Percentiles rank a stretch among this genome's conserved stretches.
phyloP scores from a whole-genome alignment of 2,888 invertebrate genomes.

The Drosophila koepferae region DNA sequence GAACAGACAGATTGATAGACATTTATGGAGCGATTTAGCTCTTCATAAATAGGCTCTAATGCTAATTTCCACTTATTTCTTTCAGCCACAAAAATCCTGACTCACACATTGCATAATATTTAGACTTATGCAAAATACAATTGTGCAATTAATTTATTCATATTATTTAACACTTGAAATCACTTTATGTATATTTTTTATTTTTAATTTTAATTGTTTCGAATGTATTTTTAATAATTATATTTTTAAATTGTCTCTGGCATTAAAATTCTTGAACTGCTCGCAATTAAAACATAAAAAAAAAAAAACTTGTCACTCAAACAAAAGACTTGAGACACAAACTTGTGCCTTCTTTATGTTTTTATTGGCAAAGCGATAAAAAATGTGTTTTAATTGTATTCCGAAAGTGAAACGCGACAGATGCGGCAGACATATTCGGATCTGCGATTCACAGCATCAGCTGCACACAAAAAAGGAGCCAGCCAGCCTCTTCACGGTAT shows the following conservation, averaged over 20 bases:
- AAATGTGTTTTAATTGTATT: slow-evolving; percentile 61
- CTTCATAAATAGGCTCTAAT: background rate
- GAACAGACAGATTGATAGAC: background rate
- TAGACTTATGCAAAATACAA: background rate
- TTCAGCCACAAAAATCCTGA: background rate
- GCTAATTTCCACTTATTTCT: background rate
- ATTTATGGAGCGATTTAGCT: background rate
- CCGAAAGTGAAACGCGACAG: slow-evolving; percentile 71
- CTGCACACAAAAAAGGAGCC: slow-evolving; percentile 67
- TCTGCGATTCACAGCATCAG: slow-evolving; percentile 32
- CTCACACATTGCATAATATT: background rate
- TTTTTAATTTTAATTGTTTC: background rate
- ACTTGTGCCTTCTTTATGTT: slow-evolving; percentile 18
- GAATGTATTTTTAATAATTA: background rate
- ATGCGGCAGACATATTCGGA: slow-evolving; percentile 24
- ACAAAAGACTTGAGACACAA: slow-evolving; percentile 51
- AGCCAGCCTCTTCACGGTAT: slow-evolving; percentile 61
- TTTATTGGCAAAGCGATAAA: slow-evolving; percentile 10
- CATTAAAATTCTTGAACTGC: slow-evolving; percentile 1
- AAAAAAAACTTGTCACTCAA: slow-evolving; percentile 18
- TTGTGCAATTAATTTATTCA: background rate
- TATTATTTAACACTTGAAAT: background rate
- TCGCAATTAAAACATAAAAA: slow-evolving; percentile 1
- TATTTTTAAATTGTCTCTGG: background rate
- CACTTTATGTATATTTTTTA: background rate